A percentile compares a stretch with the other conserved stretches of the same genome.
phyloP scores from a whole-genome alignment of 2,113 vertebrate species.

The Scomber colias region DNA sequence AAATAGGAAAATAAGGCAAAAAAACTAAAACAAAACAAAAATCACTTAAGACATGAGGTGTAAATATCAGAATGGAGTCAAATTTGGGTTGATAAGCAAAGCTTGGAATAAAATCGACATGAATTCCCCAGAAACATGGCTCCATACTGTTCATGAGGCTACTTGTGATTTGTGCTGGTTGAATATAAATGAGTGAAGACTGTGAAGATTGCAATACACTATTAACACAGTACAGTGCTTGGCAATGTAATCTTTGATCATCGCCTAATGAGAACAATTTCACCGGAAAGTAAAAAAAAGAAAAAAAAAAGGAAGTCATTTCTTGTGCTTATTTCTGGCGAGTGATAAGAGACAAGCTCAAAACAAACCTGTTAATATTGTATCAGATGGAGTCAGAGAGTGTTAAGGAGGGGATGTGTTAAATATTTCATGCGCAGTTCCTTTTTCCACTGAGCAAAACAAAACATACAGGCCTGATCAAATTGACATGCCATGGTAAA shows the following conservation, averaged over 20 bases:
- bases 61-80: neutral
- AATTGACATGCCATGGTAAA: slow-evolving; percentile 57
- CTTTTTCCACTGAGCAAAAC: slow-evolving; percentile 50
- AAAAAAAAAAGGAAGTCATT: neutral
- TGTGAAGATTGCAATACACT: neutral
- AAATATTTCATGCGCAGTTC: slow-evolving; percentile 69
- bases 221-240: neutral
- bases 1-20: neutral
- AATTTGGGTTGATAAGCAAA: neutral
- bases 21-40: neutral
- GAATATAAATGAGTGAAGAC: neutral
- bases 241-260: slow-evolving; percentile 13
- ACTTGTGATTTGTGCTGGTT: neutral
- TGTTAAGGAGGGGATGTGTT: slow-evolving; percentile 58
- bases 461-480: slow-evolving; percentile 60
- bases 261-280: slow-evolving; percentile 17
- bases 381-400: slow-evolving; percentile 53
- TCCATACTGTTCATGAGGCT: neutral
- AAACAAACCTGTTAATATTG: slow-evolving; percentile 69
- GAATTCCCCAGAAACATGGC: neutral
- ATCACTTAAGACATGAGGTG: neutral
- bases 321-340: neutral
- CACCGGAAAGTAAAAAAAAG: neutral
- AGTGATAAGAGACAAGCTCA: slow-evolving; percentile 43
- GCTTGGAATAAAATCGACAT: neutral